Evolutionary conservation across 37 sponge, comb jelly and placozoan species (phyloP).

Genomic region (Diacarnus erythraeanus): DNA sequence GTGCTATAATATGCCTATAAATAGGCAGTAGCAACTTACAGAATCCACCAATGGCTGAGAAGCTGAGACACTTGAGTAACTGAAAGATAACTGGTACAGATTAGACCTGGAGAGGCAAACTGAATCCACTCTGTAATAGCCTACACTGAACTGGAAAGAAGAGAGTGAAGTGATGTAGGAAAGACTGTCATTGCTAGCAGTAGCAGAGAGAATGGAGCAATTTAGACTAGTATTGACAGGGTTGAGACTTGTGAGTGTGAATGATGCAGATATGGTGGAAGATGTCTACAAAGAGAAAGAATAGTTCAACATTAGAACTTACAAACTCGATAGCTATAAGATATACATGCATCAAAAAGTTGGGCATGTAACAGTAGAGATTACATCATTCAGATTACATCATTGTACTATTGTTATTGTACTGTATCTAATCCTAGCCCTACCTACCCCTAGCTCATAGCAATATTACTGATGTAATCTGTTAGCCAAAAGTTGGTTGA

Average conservation of each 20-base stretch:
- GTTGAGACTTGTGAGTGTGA: neutral
- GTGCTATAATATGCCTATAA: neutral
- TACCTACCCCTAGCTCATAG: too few relatives aligned
- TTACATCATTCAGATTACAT: neutral
- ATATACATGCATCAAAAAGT: too few relatives aligned
- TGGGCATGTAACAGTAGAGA: neutral
- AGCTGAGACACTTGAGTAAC: neutral
- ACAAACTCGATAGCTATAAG: neutral
- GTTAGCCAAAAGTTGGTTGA: too few relatives aligned
- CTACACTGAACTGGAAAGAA: neutral
- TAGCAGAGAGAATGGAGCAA: slow-evolving; percentile 10
- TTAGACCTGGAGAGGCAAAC: slow-evolving; percentile 1
- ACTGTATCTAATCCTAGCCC: too few relatives aligned
- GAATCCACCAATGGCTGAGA: neutral
- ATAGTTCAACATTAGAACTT: too few relatives aligned
- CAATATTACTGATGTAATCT: too few relatives aligned
- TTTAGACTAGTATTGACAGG: slow-evolving; percentile 11
- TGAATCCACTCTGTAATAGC: neutral
- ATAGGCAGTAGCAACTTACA: neutral
- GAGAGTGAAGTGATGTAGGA: neutral
- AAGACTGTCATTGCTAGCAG: neutral
- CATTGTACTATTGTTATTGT: neutral
- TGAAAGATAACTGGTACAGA: neutral
- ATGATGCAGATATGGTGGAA: neutral
- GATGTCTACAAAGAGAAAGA: neutral